phyloP scores from a whole-genome alignment of 2,888 invertebrate genomes.

The Chironomus riparius region DNA sequence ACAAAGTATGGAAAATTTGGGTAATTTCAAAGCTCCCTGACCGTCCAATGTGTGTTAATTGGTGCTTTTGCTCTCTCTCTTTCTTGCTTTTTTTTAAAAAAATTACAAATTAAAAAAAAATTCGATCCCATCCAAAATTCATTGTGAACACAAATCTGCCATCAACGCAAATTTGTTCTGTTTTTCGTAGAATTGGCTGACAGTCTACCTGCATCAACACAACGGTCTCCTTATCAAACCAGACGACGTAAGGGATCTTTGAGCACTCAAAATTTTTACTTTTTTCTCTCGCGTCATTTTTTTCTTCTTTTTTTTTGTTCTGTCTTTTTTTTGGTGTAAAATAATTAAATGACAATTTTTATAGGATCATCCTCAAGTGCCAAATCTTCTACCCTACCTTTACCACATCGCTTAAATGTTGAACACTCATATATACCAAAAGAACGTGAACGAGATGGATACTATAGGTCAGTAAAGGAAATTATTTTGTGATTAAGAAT shows the following conservation, averaged over 20 bases:
- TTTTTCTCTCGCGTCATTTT: not conserved
- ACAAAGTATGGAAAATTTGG: constrained; percentile 92
- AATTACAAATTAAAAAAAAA: not conserved
- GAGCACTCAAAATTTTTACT: constrained; percentile 24
- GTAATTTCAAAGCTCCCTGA: constrained; percentile 43
- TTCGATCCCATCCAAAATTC: not conserved
- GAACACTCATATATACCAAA: constrained; percentile 48
- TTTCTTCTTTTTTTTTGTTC: not conserved
- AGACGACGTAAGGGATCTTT: constrained; percentile 66
- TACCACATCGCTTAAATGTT: constrained; percentile 61
- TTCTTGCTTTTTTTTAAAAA: not conserved
- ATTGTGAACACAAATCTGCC: not conserved
- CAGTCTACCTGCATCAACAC: constrained; percentile 73
- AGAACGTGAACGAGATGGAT: constrained; percentile 68
- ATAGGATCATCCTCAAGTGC: constrained; percentile 58
- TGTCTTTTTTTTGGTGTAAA: constrained; percentile 12
- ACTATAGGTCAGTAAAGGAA: constrained; percentile 50
- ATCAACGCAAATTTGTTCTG: not conserved
- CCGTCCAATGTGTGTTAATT: constrained; percentile 27
- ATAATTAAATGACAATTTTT: no score
- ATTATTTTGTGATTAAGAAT: not conserved
- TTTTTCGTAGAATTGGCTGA: constrained; percentile 67
- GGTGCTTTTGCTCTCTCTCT: constrained; percentile 4
- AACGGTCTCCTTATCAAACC: constrained; percentile 76
- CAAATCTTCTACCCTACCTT: constrained; percentile 73